phyloP scores from a whole-genome alignment of 2,797 vertebrate species.

The Eulemur rubriventer region DNA sequence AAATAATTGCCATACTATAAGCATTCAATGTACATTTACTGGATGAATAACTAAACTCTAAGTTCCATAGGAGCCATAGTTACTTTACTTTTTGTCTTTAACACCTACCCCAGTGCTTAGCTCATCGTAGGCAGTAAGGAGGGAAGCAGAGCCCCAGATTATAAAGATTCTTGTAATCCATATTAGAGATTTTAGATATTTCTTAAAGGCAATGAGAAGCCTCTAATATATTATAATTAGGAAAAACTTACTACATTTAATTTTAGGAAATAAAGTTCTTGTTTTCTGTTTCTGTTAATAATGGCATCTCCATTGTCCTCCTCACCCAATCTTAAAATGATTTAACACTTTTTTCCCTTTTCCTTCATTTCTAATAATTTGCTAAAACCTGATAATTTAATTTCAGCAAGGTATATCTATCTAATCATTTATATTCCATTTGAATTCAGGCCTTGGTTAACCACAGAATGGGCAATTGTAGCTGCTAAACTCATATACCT shows the following conservation, averaged over 20 bases:
- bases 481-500: neutral
- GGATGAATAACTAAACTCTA: neutral
- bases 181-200: slow-evolving; percentile 12
- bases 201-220: slow-evolving; percentile 13
- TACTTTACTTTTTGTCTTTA: neutral
- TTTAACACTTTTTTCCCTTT: neutral
- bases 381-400: neutral
- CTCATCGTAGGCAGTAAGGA: neutral
- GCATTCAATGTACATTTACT: neutral
- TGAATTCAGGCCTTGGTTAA: neutral
- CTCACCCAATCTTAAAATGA: slow-evolving; percentile 25
- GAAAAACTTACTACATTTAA: neutral
- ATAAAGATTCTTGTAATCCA: neutral
- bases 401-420: neutral
- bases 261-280: slow-evolving; percentile 10
- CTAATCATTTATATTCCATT: neutral
- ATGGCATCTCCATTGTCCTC: neutral
- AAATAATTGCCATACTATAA: neutral
- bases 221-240: neutral
- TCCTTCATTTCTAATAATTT: slow-evolving; percentile 42
- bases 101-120: neutral
- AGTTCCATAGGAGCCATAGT: neutral
- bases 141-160: neutral
- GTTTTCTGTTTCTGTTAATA: neutral
- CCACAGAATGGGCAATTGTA: neutral